These are phyloP conservation scores for Drosophila willistoni DNA, from an alignment of 1,140 invertebrate species.

Conservation along the genomic window DNA sequence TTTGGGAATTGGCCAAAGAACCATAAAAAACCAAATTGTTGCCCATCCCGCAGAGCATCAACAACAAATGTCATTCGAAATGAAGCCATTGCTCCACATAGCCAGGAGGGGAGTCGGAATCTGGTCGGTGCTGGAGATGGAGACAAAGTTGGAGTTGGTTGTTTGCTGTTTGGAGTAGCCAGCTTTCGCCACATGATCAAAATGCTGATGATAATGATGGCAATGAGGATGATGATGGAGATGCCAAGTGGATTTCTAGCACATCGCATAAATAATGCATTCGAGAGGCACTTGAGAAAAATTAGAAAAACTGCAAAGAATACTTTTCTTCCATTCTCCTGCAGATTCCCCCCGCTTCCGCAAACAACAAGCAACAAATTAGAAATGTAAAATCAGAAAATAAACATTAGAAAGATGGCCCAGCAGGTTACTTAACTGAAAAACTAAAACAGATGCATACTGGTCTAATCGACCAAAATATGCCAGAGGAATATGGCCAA, in stretches of 20 bases:
- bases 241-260: conserved; percentile 71
- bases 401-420: conserved; percentile 30
- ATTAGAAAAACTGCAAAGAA: conserved; percentile 55
- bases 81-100: conserved; percentile 76
- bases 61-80: conserved; percentile 73
- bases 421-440: conserved; percentile 31
- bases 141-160: neutral
- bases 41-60: conserved; percentile 67
- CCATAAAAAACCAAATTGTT: conserved; percentile 62
- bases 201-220: conserved; percentile 39
- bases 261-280: conserved; percentile 75
- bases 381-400: conserved; percentile 40
- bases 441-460: conserved; percentile 29
- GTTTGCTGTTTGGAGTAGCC: neutral
- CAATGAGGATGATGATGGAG: conserved; percentile 31
- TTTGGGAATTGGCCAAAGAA: conserved; percentile 40
- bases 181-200: conserved; percentile 57
- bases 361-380: conserved; percentile 44
- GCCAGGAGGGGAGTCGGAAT: conserved; percentile 8
- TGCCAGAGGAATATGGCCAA: conserved; percentile 1
- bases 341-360: neutral
- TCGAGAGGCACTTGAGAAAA: conserved; percentile 68
- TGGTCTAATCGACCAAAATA: conserved; percentile 2
- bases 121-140: neutral
- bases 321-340: neutral